Conservation (phyloP, 2,113 vertebrate species). For the Suncus etruscus region DNA sequence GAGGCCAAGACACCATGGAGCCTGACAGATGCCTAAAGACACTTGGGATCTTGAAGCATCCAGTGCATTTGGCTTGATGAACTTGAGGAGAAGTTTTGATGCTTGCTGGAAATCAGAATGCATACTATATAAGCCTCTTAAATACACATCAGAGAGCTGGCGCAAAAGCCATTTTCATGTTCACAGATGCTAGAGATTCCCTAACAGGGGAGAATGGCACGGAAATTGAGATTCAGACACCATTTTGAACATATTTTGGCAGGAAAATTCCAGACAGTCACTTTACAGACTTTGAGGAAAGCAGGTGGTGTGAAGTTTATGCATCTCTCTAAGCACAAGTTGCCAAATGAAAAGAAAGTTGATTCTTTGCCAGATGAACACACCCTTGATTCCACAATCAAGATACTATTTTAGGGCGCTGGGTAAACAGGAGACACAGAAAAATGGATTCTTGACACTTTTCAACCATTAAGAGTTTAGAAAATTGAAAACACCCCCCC, state of each 20-base stretch:
- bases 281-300: slow-evolving; percentile 47
- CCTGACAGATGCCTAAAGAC: background rate
- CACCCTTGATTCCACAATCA: background rate
- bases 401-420: background rate
- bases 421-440: background rate
- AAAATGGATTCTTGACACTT: background rate
- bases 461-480: background rate
- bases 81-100: slow-evolving; percentile 25
- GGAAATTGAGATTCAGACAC: slow-evolving; percentile 23
- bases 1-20: slow-evolving; percentile 46
- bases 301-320: slow-evolving; percentile 7
- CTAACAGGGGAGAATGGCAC: background rate
- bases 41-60: background rate
- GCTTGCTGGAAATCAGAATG: slow-evolving; percentile 50
- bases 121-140: slow-evolving; percentile 55
- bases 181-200: slow-evolving; percentile 51
- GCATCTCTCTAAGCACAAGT: background rate
- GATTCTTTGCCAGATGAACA: slow-evolving; percentile 30
- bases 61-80: background rate
- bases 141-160: slow-evolving; percentile 47
- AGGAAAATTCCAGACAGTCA: background rate
- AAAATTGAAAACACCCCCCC: background rate
- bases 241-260: slow-evolving; percentile 47
- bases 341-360: slow-evolving; percentile 5
- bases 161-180: slow-evolving; percentile 26